These are phyloP conservation scores for Diglossa cyanea DNA, from an alignment of 2,797 vertebrate species.

Conservation along the genomic window DNA sequence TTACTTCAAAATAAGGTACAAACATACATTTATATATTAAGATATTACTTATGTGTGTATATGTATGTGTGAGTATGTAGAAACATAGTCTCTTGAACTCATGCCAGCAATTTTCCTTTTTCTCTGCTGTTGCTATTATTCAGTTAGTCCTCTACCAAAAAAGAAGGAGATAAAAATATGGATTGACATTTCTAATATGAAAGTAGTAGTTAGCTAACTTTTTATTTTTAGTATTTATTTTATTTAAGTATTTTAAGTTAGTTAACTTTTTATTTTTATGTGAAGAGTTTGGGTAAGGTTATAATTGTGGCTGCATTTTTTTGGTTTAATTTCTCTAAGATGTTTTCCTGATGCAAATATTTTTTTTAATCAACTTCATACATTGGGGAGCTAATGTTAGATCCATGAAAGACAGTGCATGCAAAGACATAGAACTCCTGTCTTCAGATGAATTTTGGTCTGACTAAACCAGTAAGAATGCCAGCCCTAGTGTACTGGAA, in stretches of 20 bases:
- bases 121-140: background rate
- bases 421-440: background rate
- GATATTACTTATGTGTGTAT: background rate
- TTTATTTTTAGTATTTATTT: background rate
- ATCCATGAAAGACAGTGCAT: background rate
- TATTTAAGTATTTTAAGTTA: background rate
- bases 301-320: background rate
- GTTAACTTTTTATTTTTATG: background rate
- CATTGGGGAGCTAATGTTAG: background rate
- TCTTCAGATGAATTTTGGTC: background rate
- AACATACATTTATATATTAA: background rate
- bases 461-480: background rate
- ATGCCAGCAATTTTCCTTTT: background rate
- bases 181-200: background rate
- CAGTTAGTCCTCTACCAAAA: background rate
- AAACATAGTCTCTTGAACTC: background rate
- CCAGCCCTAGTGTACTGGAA: background rate
- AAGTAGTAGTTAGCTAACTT: background rate
- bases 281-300: background rate
- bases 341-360: background rate
- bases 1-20: background rate
- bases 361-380: background rate
- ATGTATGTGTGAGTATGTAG: background rate
- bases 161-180: background rate
- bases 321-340: background rate